Conservation (phyloP, 2,113 vertebrate species). For the Salvelinus namaycush region DNA sequence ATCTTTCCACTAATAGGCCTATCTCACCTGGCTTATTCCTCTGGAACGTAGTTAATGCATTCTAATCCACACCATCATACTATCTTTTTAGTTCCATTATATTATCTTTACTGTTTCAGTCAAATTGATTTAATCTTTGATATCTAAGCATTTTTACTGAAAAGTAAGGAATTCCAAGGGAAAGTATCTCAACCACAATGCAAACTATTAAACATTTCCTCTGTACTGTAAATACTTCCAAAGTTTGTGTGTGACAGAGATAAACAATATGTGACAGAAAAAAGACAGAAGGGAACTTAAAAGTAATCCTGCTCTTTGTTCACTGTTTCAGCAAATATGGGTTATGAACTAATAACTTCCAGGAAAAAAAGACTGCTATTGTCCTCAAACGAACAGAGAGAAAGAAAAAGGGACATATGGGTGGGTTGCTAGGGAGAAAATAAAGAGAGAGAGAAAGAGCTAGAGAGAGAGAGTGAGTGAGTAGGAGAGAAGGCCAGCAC, state of each 20-base stretch:
- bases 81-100: no score
- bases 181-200: no score
- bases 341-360: slow-evolving; percentile 23
- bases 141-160: no score
- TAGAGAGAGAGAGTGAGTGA: slow-evolving; percentile 19
- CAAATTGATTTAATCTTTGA: no score
- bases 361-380: slow-evolving; percentile 33
- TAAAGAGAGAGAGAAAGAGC: neutral
- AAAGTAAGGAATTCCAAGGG: no score
- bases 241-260: no score
- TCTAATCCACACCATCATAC: no score
- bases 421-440: slow-evolving; percentile 13
- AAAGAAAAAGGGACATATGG: slow-evolving; percentile 26
- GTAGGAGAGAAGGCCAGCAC: slow-evolving; percentile 39
- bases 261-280: neutral
- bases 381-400: slow-evolving; percentile 42
- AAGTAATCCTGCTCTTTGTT: no score
- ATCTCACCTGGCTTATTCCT: neutral
- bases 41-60: neutral
- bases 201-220: no score
- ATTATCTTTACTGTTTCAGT: no score
- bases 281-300: neutral
- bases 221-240: no score
- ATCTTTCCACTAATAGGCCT: neutral
- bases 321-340: slow-evolving; percentile 17